Base-by-base conservation (phyloP, 2,113 vertebrate genomes). In the Gobiocypris rarus region DNA sequence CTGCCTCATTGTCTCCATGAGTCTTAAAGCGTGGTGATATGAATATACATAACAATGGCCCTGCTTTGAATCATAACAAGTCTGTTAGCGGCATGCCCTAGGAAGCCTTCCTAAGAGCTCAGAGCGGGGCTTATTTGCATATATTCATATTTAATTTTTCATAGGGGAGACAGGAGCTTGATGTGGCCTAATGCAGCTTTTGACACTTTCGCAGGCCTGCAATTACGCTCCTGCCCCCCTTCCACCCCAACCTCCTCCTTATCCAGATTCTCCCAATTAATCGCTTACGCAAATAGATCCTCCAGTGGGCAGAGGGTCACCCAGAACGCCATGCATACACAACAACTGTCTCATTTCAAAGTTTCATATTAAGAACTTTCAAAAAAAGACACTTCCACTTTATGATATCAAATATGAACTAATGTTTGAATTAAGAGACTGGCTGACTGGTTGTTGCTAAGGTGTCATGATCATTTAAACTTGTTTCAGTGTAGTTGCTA, bases 81-180 rank as follows among this genome's bases (percentile, higher is more conserved):
- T 87, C 88, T 84, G 89, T 92, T 92, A 92, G 87, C 84, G 82
- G 82, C 26, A 79, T 85, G 86, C 85, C 88, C 88, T 88, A 91
- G 92, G 90, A 92, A 88, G 89, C 90, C 78, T 88, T 89, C 86
- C 83, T 81, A 78, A 82, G 74, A 77, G 61, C 90, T 81, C 84
- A 74, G 78, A 34, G 75, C 26, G 86, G 81, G 83, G 79, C 91
- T 93, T 88, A 93, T 94, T 94, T 93, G 93, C 92, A 92, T 93
- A 87, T 92, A 91, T 94, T 89, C 90, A 90, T 91, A 91, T 91
- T 91, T 92, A 93, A 92, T 93, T 93, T 90, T 83, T 86, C 91
- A 90, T 89, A 86, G 86, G 84, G 87, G 84, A 93, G 91, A 89
- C 91, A 83, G 90, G 90, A 69, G 89, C 90, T 91, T 94, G 91